Base-by-base conservation (phyloP, 2,888 invertebrate species). In the Trilocha varians region DNA sequence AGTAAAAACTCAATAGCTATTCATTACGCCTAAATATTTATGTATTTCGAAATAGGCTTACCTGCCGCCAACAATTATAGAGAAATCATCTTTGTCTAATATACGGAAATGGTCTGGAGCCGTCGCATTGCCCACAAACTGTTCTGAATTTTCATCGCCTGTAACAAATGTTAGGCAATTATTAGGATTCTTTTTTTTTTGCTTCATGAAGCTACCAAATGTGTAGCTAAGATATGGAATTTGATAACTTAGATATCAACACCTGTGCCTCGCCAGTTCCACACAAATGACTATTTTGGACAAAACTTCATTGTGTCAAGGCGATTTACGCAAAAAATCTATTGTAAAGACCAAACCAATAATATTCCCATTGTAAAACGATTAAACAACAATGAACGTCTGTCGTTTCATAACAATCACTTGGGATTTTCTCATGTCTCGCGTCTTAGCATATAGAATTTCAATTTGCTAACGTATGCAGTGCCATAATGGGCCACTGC, bases 21-120 rank as follows among this genome's bases (percentile, higher is more conserved):
- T n/a, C n/a, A n/a, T n/a, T n/a, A n/a, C n/a, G n/a, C n/a, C n/a
- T n/a, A n/a, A n/a, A n/a, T n/a, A 15, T 25, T 33, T 36, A 34
- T 37, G 16, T 38, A 36, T 40, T 44, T 13, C 32, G 36, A 37
- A 36, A 17, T 36, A 43, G 36, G 50, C 86, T 87, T 87, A 95
- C 95, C 94, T 93, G 65, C 96, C 97, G 59, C 97, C 97, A 60
- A 97, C 90, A 65, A 97, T 88, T 64, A 97, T 88, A 46, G 93
- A 93, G 70, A 91, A 91, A 61, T 94, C 91, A 78, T 96, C 93
- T 77, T 92, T 91, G 79, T 94, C 93, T 78, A 97, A 89, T 67
- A 97, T 89, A 74, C 94, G 93, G 88, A 97, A 97, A 80, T 95
- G 92, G 78, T 97, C 94, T 60, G 90, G 88, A 65, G 90, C 90